These are phyloP conservation scores for Cyclura pinguis DNA, from an alignment of 2,797 vertebrate genomes.

Conservation along the genomic window DNA sequence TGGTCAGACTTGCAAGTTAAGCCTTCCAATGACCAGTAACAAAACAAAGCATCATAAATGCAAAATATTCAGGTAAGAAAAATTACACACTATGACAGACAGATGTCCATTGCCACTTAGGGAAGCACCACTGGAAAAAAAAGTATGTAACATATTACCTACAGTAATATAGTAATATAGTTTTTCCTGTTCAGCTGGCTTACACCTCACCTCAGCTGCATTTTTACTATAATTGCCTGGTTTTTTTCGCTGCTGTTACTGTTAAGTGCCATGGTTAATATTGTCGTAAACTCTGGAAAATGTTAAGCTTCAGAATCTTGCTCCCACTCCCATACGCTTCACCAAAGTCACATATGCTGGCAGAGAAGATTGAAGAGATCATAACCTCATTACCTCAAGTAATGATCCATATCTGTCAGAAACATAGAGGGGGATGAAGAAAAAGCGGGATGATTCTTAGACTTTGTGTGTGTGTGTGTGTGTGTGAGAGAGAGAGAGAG, in stretches of 20 bases:
- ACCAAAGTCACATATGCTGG: slow-evolving; percentile 21
- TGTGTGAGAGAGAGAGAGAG: neutral
- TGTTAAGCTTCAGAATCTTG: neutral
- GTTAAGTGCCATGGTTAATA: slow-evolving; percentile 3
- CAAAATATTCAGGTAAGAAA: too few relatives aligned
- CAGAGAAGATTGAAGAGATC: slow-evolving; percentile 24
- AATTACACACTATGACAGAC: too few relatives aligned
- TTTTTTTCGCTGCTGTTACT: neutral
- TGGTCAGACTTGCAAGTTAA: too few relatives aligned
- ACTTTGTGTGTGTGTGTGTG: neutral
- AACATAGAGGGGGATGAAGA: slow-evolving; percentile 32
- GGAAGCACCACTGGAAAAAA: too few relatives aligned
- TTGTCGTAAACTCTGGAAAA: slow-evolving; percentile 4
- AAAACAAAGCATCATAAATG: too few relatives aligned
- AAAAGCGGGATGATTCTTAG: slow-evolving; percentile 16
- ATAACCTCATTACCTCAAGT: slow-evolving; percentile 34
- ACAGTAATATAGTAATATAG: neutral
- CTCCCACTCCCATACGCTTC: too few relatives aligned
- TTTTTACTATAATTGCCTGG: neutral
- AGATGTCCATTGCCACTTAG: too few relatives aligned
- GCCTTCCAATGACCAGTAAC: too few relatives aligned
- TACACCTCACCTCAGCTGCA: accelerated
- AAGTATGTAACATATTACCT: too few relatives aligned
- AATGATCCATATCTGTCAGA: slow-evolving; percentile 21
- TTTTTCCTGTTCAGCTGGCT: neutral